Base-by-base conservation (phyloP, 2,113 vertebrate species). In the Ptyas mucosa region DNA sequence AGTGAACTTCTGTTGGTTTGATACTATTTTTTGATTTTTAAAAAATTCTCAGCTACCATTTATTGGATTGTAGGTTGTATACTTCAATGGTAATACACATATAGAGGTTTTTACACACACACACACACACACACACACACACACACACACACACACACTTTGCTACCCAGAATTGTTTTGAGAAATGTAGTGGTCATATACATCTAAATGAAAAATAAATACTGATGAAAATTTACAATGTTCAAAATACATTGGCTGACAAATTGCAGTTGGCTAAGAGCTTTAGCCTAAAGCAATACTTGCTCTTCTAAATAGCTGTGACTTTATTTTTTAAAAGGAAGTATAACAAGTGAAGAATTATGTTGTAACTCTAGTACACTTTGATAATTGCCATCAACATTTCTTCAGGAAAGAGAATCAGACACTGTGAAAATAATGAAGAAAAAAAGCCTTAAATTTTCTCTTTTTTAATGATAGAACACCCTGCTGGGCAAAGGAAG, bases 401-500 rank as follows among this genome's bases (percentile, higher is more conserved):
- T 96, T 90, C 91, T 96, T 92, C 94, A 95, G 95, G 89, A 91
- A 94, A 96, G 95, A 97, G 94, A 95, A 96, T 94, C 94, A 96
- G 96, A 92, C 0, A 26, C 90, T 95, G 88, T 93, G 92, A 96
- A 95, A 91, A 90, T 0, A 54, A 92, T 89, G 51, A 54, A 92
- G 94, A 90, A 95, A 94, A 55, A 86, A 89, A 2, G 0, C 55
- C 34, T 43, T 81, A 93, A 52, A 14, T 34, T 87, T 96, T 96
- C 94, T 95, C 93, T 91, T 90, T 93, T 93, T 94, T 88, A 34
- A 90, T 90, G 53, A 90, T 75, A 23, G 7, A 89, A 89, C 94
- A 95, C 97, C 75, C 96, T 96, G 96, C 96, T 96, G 96, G 93
- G 96, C 95, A 95, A 93, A 95, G 92, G 96, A 95, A 88, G 86